Conservation (phyloP, 2,888 invertebrate species). For the Adelognathus sp. region DNA sequence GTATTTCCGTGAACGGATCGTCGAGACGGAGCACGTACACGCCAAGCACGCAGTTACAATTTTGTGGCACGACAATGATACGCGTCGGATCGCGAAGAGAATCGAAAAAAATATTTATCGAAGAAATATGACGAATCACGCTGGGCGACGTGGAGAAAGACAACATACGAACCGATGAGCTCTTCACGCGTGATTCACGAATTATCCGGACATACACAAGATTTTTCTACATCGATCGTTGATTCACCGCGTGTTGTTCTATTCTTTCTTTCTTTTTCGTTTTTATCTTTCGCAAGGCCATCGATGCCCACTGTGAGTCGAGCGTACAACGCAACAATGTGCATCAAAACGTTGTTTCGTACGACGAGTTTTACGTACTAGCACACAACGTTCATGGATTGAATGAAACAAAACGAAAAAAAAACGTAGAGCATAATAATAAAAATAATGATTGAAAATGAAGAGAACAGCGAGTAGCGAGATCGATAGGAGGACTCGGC, state of each 20-base stretch:
- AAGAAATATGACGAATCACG: constrained; percentile 8
- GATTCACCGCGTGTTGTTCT: background rate
- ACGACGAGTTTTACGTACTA: constrained; percentile 31
- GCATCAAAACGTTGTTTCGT: constrained; percentile 20
- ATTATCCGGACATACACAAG: constrained; percentile 8
- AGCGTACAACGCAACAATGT: constrained; percentile 32
- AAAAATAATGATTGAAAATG: constrained; percentile 12
- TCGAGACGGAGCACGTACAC: constrained; percentile 42
- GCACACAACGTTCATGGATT: constrained; percentile 51
- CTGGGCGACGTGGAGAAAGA: constrained; percentile 12
- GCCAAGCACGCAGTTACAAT: constrained; percentile 26
- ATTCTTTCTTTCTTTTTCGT: constrained; percentile 3
- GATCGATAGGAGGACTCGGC: constrained; percentile 7
- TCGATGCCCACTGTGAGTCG: background rate
- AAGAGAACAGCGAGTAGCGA: background rate
- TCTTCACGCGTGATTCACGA: constrained; percentile 14
- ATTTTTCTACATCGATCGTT: constrained; percentile 36
- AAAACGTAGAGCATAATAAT: constrained; percentile 49
- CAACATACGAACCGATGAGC: background rate
- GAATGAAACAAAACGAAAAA: no score
- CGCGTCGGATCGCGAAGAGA: background rate
- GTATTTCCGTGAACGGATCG: constrained; percentile 55
- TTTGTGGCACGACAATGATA: background rate
- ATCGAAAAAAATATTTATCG: constrained; percentile 4
- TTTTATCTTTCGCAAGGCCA: background rate